Percentiles rank a stretch among this genome's conserved stretches.
phyloP scores from a whole-genome alignment of 1,140 invertebrate species.

The Cyrtorhinus lividipennis region DNA sequence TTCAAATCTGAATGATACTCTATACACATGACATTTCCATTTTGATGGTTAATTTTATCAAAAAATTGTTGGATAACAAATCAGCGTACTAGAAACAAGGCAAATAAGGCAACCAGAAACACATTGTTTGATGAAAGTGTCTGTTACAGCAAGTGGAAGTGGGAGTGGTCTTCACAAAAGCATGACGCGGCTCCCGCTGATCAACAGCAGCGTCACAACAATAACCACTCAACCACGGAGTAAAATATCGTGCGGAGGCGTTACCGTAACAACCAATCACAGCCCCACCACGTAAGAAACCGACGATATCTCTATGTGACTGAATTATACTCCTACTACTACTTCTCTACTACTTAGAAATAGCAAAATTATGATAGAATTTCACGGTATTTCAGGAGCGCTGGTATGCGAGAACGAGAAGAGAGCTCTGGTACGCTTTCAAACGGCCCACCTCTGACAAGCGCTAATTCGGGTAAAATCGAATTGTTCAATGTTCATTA shows the following conservation, averaged over 20 bases:
- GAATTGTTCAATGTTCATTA: not conserved
- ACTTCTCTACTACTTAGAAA: not conserved
- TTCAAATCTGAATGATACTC: too few relatives aligned
- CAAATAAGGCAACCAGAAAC: too few relatives aligned
- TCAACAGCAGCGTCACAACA: conserved; percentile 36
- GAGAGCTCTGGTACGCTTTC: conserved; percentile 11
- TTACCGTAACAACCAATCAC: conserved; percentile 40
- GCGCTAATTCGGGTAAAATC: conserved; percentile 8
- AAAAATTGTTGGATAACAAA: too few relatives aligned
- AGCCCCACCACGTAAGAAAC: conserved; percentile 28
- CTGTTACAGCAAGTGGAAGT: conserved; percentile 14
- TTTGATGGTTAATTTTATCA: too few relatives aligned
- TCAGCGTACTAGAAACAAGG: too few relatives aligned
- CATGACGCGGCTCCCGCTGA: conserved; percentile 62
- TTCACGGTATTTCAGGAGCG: conserved; percentile 13
- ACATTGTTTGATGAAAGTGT: too few relatives aligned
- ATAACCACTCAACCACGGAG: conserved; percentile 25
- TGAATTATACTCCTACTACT: not conserved
- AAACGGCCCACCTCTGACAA: conserved; percentile 10
- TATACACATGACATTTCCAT: too few relatives aligned
- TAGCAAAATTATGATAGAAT: not conserved
- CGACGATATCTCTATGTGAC: too few relatives aligned
- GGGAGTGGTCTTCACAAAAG: conserved; percentile 56
- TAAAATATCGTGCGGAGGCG: conserved; percentile 41
- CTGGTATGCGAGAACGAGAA: conserved; percentile 6